Percentiles rank a stretch among this genome's conserved stretches.
Conservation (phyloP, 2,113 vertebrate genomes). For the Tonatia bakeri region DNA sequence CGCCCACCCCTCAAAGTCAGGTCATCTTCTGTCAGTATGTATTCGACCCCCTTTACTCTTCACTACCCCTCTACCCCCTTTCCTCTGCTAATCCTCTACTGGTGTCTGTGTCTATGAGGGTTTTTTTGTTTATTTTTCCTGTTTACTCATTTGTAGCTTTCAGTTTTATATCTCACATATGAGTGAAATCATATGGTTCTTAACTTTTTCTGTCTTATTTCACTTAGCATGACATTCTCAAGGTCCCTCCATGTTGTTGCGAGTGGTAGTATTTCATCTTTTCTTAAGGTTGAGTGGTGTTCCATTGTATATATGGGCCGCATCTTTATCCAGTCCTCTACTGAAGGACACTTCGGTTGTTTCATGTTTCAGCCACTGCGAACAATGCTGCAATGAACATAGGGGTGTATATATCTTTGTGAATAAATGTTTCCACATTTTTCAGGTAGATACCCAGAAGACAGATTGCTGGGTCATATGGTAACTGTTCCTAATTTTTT, state of each 20-base stretch:
- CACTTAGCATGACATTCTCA: no score
- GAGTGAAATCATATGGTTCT: no score
- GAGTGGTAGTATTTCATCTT: background rate
- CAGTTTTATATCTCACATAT: no score
- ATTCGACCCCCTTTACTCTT: no score
- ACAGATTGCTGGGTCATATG: background rate
- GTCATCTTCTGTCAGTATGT: background rate
- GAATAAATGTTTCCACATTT: background rate
- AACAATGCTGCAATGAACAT: background rate
- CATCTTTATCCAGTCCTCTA: background rate
- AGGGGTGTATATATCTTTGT: background rate
- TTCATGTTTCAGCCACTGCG: background rate
- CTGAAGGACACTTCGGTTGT: background rate
- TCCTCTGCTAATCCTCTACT: no score
- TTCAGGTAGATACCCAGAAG: background rate
- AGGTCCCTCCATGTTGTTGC: no score
- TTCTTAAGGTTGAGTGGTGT: background rate
- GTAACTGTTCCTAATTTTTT: background rate
- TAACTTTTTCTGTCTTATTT: no score
- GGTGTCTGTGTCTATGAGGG: no score
- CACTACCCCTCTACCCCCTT: no score
- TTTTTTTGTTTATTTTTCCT: no score
- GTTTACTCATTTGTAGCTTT: no score
- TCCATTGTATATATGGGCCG: background rate
- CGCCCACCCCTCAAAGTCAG: background rate